A percentile compares a stretch with the other conserved stretches of the same genome.
These are phyloP conservation scores for Temnothorax rugatulus DNA, from an alignment of 2,888 invertebrate genomes.

Conservation along the genomic window DNA sequence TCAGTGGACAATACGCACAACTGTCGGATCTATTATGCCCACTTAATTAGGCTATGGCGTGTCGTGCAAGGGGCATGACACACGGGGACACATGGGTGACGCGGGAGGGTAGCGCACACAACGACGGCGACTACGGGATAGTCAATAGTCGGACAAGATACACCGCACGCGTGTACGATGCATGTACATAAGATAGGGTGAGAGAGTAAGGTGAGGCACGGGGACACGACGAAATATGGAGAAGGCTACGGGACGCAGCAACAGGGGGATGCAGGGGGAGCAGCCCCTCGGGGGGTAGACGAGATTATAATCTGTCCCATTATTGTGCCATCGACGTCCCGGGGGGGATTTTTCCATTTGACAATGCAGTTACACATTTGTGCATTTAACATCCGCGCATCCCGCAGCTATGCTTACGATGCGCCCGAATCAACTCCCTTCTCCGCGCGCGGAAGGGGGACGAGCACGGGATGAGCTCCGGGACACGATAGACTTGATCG, in stretches of 20 bases:
- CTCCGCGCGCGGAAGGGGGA: slow-evolving; percentile 18
- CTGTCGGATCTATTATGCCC: slow-evolving; percentile 83
- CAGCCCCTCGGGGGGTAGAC: slow-evolving; percentile 84
- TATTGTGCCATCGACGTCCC: slow-evolving; percentile 86
- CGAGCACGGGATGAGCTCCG: slow-evolving; percentile 67
- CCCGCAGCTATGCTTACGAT: slow-evolving; percentile 58
- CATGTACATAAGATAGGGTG: slow-evolving; percentile 62
- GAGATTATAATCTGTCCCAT: slow-evolving; percentile 86
- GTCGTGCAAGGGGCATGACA: slow-evolving; percentile 71
- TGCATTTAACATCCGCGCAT: slow-evolving; percentile 84
- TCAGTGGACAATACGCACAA: slow-evolving; percentile 79
- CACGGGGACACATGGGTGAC: slow-evolving; percentile 41
- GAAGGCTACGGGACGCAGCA: slow-evolving; percentile 50
- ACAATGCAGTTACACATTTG: slow-evolving; percentile 86
- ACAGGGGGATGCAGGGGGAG: slow-evolving; percentile 39
- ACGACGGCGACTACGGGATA: slow-evolving; percentile 49
- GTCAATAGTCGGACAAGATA: slow-evolving; percentile 79
- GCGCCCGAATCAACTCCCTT: slow-evolving; percentile 44
- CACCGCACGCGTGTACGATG: slow-evolving; percentile 57
- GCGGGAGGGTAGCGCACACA: slow-evolving; percentile 41
- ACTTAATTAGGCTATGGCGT: slow-evolving; percentile 83
- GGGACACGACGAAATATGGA: slow-evolving; percentile 50
- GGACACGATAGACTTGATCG: slow-evolving; percentile 74
- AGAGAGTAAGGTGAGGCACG: slow-evolving; percentile 69
- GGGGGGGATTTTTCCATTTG: slow-evolving; percentile 84